phyloP scores from a whole-genome alignment of 2,113 vertebrate genomes.

The Asarcornis scutulata region DNA sequence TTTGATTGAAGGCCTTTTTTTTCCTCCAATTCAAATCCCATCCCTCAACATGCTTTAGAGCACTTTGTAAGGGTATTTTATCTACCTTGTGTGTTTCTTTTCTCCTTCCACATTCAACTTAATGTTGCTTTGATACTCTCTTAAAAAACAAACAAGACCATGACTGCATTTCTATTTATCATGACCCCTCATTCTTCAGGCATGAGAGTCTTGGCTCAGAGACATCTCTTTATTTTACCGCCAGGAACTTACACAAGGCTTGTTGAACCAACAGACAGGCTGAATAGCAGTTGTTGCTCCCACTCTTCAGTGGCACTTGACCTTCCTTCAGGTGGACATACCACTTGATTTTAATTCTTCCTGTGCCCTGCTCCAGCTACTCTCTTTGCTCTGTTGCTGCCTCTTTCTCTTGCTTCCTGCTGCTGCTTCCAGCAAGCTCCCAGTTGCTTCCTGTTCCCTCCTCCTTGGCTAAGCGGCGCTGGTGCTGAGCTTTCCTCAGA shows the following conservation, averaged over 20 bases:
- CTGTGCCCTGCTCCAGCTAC: neutral
- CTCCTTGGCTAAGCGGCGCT: neutral
- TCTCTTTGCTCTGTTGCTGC: neutral
- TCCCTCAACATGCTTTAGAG: neutral
- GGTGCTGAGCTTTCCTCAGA: neutral
- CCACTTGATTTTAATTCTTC: conserved; percentile 25
- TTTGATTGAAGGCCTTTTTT: neutral
- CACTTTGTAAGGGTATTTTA: neutral
- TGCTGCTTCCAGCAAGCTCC: conserved; percentile 4
- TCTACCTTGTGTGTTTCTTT: neutral
- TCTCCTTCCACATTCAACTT: neutral
- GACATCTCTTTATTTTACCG: neutral
- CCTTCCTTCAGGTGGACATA: conserved; percentile 12
- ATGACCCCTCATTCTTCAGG: neutral
- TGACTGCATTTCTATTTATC: neutral
- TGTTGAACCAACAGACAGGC: conserved; percentile 5
- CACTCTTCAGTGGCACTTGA: neutral
- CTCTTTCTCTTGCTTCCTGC: conserved; percentile 21
- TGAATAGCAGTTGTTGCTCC: neutral
- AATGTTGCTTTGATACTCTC: neutral
- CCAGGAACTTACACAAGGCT: neutral
- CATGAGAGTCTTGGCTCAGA: neutral
- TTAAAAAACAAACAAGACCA: neutral
- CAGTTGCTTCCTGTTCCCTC: neutral
- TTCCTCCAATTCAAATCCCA: neutral